These are phyloP conservation scores for Acipenser ruthenus DNA, from an alignment of 2,797 vertebrate genomes.

Conservation along the genomic window DNA sequence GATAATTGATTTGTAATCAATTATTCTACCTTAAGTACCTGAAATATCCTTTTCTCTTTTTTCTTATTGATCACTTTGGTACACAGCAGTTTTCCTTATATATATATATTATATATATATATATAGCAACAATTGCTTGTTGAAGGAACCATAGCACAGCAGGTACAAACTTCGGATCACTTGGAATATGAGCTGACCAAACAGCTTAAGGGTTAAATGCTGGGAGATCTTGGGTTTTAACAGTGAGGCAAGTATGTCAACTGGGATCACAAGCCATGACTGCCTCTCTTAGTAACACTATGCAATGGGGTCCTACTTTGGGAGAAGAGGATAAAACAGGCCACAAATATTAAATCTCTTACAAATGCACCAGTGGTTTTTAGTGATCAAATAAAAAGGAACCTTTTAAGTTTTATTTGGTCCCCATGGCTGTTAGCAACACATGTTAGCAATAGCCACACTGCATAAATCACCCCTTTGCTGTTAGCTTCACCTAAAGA, in stretches of 20 bases:
- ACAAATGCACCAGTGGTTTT: constrained; percentile 46
- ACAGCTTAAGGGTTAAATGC: background rate
- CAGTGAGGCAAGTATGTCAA: background rate
- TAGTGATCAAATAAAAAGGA: constrained; percentile 59
- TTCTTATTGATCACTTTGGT: too few relatives aligned
- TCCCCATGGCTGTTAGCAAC: constrained; percentile 38
- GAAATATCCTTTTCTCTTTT: too few relatives aligned
- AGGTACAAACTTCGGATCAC: too few relatives aligned
- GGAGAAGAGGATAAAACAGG: constrained; percentile 35
- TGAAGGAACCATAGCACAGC: too few relatives aligned
- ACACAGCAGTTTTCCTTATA: too few relatives aligned
- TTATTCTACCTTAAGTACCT: too few relatives aligned
- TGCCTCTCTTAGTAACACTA: background rate
- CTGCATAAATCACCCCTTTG: constrained; percentile 33
- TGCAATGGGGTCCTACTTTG: constrained; percentile 20
- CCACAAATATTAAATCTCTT: constrained; percentile 37
- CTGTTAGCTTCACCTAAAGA: background rate
- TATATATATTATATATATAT: too few relatives aligned
- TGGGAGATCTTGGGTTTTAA: background rate
- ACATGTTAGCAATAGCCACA: constrained; percentile 40
- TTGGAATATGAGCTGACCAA: background rate
- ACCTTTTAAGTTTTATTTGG: constrained; percentile 63
- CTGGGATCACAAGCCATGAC: background rate
- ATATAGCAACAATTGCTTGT: too few relatives aligned
- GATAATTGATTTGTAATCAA: too few relatives aligned